Base-by-base conservation (phyloP, 2,888 invertebrate genomes). In the Chydorus sphaericus region DNA sequence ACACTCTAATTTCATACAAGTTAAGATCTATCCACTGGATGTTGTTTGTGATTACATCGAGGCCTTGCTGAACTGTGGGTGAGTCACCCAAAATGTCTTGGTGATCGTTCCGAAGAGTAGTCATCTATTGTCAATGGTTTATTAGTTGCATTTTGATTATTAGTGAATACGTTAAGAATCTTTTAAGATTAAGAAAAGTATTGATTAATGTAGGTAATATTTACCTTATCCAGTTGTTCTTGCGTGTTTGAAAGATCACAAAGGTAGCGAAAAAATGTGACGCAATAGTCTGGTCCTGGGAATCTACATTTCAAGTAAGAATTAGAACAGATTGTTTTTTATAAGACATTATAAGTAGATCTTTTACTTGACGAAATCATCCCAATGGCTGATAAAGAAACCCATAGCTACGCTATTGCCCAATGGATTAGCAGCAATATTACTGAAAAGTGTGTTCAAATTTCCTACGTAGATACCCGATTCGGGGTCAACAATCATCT, bases 401-500 rank as follows among this genome's bases (percentile, higher is more conserved):
- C 81, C 81, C 67, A 87, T 88, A 0, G 83, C 82, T 28, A 91
- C 75, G 16, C 83, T 80, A 63, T 86, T 83, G 0, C 90, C 90
- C 53, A 86, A 78, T 0, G 82, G 77, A 54, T 85, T 87, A 49
- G 75, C 77, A 0, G 87, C 79, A 0, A 90, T 83, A 0, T 85
- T 77, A 0, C 78, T 77, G 66, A 90, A 86, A 0, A 89, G 87
- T 8, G 82, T 72, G 8, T 80, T 75, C 0, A 82, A 77, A 65
- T 91, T 90, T 67, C 90, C 90, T 65, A 85, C 86, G 7, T 88
- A 75, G 54, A 91, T 86, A 1, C 82, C 83, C 7, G 81, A 79
- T 63, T 81, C 80, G 50, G 82, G 81, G 2, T 78, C 77, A 18
- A 86, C 70, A 0, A 86, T 77, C 70, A 84, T 77, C 57, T 85